Percentiles rank a stretch among this genome's conserved stretches.
Conservation (phyloP, 1,140 invertebrate genomes). For the Ladona fulva region DNA sequence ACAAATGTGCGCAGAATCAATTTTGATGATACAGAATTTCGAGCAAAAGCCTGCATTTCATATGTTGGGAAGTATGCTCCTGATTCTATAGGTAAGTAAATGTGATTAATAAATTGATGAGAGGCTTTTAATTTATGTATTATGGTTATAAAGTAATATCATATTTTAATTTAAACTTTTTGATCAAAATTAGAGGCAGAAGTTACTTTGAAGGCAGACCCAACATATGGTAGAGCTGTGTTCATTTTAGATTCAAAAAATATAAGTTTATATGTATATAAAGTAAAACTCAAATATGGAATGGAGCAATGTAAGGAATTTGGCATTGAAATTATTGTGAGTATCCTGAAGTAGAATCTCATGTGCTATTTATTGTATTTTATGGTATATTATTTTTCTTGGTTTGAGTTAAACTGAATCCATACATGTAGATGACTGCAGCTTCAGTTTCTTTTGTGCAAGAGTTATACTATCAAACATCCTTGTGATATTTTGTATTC, state of each 20-base stretch:
- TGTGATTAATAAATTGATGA: too few species aligned
- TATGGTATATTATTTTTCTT: too few species aligned
- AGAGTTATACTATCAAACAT: too few species aligned
- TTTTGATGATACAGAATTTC: constrained; percentile 18
- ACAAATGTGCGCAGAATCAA: neutral
- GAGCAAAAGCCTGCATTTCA: constrained; percentile 18
- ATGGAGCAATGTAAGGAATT: neutral
- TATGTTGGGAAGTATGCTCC: constrained; percentile 18
- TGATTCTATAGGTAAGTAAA: neutral
- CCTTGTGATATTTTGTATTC: too few species aligned
- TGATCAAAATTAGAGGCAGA: neutral
- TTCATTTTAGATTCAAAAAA: neutral
- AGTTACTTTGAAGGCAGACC: neutral
- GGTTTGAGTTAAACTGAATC: too few species aligned
- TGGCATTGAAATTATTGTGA: neutral
- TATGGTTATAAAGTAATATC: too few species aligned
- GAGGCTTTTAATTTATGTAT: too few species aligned
- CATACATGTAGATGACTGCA: too few species aligned
- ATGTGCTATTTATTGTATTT: too few species aligned
- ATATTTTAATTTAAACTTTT: too few species aligned
- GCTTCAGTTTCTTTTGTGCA: too few species aligned
- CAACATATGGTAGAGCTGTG: neutral
- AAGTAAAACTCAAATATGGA: neutral
- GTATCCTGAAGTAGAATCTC: neutral
- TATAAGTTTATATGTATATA: neutral